Conservation (phyloP, 2,888 invertebrate species). For the Clunio marinus region DNA sequence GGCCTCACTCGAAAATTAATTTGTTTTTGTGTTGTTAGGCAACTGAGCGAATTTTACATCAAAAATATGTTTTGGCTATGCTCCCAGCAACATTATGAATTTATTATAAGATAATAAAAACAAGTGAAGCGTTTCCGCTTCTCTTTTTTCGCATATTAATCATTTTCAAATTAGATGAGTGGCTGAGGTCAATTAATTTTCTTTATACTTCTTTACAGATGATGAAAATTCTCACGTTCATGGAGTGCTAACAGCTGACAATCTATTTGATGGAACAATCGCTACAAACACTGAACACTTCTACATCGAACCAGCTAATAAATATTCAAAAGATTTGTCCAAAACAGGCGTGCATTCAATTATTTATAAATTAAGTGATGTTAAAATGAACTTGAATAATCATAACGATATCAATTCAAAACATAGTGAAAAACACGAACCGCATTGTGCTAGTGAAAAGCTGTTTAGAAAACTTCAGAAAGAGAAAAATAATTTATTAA, state of each 20-base stretch:
- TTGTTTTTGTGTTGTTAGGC: too few relatives aligned
- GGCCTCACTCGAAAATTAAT: too few relatives aligned
- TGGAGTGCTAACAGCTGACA: constrained; percentile 80
- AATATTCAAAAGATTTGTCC: constrained; percentile 54
- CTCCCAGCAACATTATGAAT: too few relatives aligned
- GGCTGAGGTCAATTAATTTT: not conserved
- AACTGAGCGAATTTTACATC: too few relatives aligned
- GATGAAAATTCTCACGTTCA: constrained; percentile 77
- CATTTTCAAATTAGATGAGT: constrained; percentile 12
- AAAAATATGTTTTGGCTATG: too few relatives aligned
- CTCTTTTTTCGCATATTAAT: constrained; percentile 19
- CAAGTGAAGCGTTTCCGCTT: too few relatives aligned
- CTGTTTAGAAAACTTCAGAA: constrained; percentile 45
- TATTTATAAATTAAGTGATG: constrained; percentile 77
- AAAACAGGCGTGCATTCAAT: constrained; percentile 68
- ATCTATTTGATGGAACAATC: constrained; percentile 86
- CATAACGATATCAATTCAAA: constrained; percentile 40
- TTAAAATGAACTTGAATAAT: constrained; percentile 50
- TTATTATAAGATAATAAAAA: too few relatives aligned
- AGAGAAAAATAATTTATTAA: constrained; percentile 42
- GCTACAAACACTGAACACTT: constrained; percentile 72
- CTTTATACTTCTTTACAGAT: constrained; percentile 56
- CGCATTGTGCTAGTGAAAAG: constrained; percentile 50
- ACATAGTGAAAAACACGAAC: constrained; percentile 50
- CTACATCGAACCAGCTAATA: constrained; percentile 64